Base-by-base conservation (phyloP, 2,888 invertebrate genomes). In the Chrysodeixis includens region DNA sequence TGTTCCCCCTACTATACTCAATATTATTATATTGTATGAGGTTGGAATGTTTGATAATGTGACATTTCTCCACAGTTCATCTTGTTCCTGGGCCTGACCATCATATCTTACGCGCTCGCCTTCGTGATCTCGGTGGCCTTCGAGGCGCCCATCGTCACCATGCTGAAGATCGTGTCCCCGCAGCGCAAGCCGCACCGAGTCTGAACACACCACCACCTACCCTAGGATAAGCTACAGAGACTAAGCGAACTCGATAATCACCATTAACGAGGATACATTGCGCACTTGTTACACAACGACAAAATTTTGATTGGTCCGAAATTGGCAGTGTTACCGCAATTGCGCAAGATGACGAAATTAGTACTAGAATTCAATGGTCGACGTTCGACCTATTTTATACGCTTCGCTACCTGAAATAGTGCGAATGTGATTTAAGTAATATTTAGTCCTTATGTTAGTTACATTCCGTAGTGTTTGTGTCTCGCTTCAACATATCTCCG, bases 131-230 rank as follows among this genome's bases (percentile, higher is more conserved):
- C 98, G 1, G 93, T 98, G 66, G 96, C 97, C 0, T 98, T 98
- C 89, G 98, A 98, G 90, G 98, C 98, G 55, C 98, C 98, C 54
- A 96, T 97, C 59, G 98, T 98, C 76, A 97, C 97, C 68, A 97
- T 98, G 97, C 95, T 98, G 53, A 97, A 97, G 93, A 97, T 97
- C 71, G 81, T 96, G 51, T 92, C 96, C 9, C 96, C 96, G 58
- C 95, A 96, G 84, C 86, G 87, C 80, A 94, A 94, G 62, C 93
- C 94, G 1, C 94, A 90, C 64, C 83, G 92, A 71, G 90, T 95
- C 46, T 94, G 89, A 91, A 58, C 51, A 6, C 59, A 44, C 58
- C 30, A 61, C 30, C 55, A 51, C 46, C 52, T 32, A 62, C 32
- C 56, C 1, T 40, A 40, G 40, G 14, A 14, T 66, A 66, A 69